Evolutionary conservation across 2,113 vertebrate genomes (phyloP), one percentile per base, ranked within the genome.

Genomic region (Caranx melampygus): DNA sequence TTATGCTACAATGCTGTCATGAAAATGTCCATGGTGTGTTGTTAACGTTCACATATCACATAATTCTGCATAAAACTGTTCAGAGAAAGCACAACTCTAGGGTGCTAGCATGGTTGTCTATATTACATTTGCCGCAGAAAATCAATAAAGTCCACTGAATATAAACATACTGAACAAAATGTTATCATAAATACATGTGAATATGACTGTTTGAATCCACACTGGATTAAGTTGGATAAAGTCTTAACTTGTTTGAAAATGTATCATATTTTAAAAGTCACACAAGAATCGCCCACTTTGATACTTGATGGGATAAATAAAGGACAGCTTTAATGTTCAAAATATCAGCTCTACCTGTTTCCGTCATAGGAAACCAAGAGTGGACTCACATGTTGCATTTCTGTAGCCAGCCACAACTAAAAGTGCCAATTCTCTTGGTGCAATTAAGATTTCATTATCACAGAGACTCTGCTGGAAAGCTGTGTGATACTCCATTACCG

Each of bases 1-100:
- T 92, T 88, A 90, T 75, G 82, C 82, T n/a, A 82, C 85, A 89
- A 79, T 80, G 74, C 74, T 76, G 79, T 82, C 84, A 89, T 86
- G 71, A 79, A 93, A 91, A 91, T 89, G 65, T 76, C 72, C 52
- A 40, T 72, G 86, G 87, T 79, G 78, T 87, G 87, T 79, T 84
- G 86, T 90, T 90, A 91, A 90, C 83, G 81, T 83, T 69, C 82
- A 67, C 65, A 72, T 80, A 80, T 80, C 61, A 26, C 75, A 79
- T 87, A 82, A 84, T 85, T 91, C 70, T 67, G 73, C 70, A 45
- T 80, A 81, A 89, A 89, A 87, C 60, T 78, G 70, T 40, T 75
- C 42, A 42, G 40, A 74, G 74, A 72, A 74, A 72, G 67, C 44
- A 58, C 61, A 49, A 72, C n/a, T 76, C 55, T 55, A 35, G 21